Base-by-base conservation (phyloP, 1,140 invertebrate genomes). In the Metaphire vulgaris region DNA sequence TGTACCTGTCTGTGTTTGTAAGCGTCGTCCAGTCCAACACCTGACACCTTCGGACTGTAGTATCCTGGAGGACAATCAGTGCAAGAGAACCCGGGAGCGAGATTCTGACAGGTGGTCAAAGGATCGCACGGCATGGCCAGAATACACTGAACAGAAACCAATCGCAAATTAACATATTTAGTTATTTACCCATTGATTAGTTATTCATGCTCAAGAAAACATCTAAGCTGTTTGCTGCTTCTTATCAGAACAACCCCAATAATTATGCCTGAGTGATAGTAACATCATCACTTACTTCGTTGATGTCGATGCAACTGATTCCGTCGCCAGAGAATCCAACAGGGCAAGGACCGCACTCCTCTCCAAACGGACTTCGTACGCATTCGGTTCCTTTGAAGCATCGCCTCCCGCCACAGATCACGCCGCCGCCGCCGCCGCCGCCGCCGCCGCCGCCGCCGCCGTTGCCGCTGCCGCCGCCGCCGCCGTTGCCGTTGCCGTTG, bases 301-400 rank as follows among this genome's bases (percentile, higher is more conserved):
- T 91, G 33, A 95, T 86, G 82, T 95, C 93, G n/a, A n/a, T n/a
- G n/a, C n/a, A n/a, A n/a, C n/a, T n/a, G 15, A 65, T 74, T 30
- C 85, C 85, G 74, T 86, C 81, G n/a, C 85, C 85, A 78, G 80
- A 75, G 77, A 82, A 56, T 66, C 94, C 94, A 6, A 85, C 72
- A 0, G 95, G 95, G 87, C 95, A 97, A 0, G 90, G 83, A 0
- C 92, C 94, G 85, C 94, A 97, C 74, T 89, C 79, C 90, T 79
- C 86, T 75, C 83, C 84, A 69, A 81, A 66, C 33, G 75, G 83
- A 2, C 90, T 91, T 82, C 95, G 91, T 77, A 89, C 88, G 83
- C 94, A 96, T 74, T 87, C 85, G 30, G 95, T 93, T 41, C 91
- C 92, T 0, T 88, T 87, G 83, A 89, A 91, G 30, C 66, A 74